Evolutionary conservation across 2,797 vertebrate genomes (phyloP).

Genomic region (Pygocentrus nattereri): DNA sequence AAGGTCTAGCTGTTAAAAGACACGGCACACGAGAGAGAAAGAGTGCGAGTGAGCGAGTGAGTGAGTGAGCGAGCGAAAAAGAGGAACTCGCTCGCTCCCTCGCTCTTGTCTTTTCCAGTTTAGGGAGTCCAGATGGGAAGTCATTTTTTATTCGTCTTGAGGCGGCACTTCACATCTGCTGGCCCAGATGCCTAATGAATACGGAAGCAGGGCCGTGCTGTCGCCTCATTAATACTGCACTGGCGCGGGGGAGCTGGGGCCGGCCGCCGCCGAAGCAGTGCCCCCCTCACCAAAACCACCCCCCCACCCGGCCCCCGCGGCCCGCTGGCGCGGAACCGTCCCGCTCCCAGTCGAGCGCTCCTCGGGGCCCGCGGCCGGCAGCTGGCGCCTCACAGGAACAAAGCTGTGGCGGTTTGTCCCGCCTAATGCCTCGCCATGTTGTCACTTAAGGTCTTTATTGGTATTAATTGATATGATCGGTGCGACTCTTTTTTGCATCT

Average conservation of each 20-base stretch:
- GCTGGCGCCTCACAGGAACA: conserved; percentile 77
- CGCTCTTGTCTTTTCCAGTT: conserved; percentile 79
- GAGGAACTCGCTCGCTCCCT: conserved; percentile 40
- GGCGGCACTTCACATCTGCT: conserved; percentile 84
- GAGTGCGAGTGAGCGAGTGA: conserved; percentile 45
- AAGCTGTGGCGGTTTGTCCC: conserved; percentile 75
- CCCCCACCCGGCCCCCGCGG: conserved; percentile 59
- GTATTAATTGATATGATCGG: conserved; percentile 79
- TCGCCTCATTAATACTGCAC: conserved; percentile 83
- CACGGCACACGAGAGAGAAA: conserved; percentile 50
- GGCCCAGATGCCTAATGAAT: conserved; percentile 85
- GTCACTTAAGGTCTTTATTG: conserved; percentile 82
- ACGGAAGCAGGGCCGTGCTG: conserved; percentile 78
- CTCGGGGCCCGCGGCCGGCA: conserved; percentile 67
- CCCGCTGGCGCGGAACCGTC: conserved; percentile 72
- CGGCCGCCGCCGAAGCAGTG: conserved; percentile 65
- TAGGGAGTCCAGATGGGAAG: conserved; percentile 83
- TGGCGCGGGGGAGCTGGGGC: conserved; percentile 64
- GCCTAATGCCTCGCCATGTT: conserved; percentile 74
- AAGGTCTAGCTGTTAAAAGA: conserved; percentile 40
- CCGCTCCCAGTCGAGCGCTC: conserved; percentile 58
- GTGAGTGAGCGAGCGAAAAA: conserved; percentile 47
- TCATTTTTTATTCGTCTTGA: conserved; percentile 84
- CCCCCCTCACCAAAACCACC: conserved; percentile 60
- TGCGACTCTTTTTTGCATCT: conserved; percentile 50